Conservation (phyloP, 2,888 invertebrate species). For the Sesia apiformis region DNA sequence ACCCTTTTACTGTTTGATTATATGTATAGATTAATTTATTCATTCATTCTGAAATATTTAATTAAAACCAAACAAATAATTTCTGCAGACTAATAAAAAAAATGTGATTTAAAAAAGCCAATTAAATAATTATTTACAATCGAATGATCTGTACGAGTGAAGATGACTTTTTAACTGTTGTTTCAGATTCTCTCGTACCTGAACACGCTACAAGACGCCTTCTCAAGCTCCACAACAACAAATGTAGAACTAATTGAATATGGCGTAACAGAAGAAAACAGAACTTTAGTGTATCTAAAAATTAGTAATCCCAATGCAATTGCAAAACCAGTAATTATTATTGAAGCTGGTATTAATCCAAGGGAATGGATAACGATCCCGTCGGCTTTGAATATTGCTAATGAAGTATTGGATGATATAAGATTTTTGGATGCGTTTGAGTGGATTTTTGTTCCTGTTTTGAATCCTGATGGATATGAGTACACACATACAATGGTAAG, state of each 20-base stretch:
- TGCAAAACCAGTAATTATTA: slow-evolving; percentile 65
- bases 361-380: slow-evolving; percentile 84
- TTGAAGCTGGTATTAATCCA: slow-evolving; percentile 78
- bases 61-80: too few relatives aligned
- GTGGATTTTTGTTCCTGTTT: slow-evolving; percentile 79
- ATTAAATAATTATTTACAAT: too few relatives aligned
- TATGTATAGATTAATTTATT: too few relatives aligned
- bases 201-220: slow-evolving; percentile 18
- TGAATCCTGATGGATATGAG: slow-evolving; percentile 85
- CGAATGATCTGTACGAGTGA: too few relatives aligned
- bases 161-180: too few relatives aligned
- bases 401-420: slow-evolving; percentile 69
- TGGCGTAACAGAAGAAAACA: slow-evolving; percentile 33
- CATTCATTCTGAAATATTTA: too few relatives aligned
- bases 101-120: too few relatives aligned
- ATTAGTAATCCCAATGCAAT: slow-evolving; percentile 37
- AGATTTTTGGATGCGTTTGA: slow-evolving; percentile 71
- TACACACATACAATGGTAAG: slow-evolving; percentile 74
- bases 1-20: too few relatives aligned
- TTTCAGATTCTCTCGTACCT: slow-evolving; percentile 45
- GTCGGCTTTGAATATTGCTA: slow-evolving; percentile 76
- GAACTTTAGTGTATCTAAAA: slow-evolving; percentile 58
- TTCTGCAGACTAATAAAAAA: too few relatives aligned
- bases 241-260: slow-evolving; percentile 29
- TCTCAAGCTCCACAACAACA: slow-evolving; percentile 19